Conservation (phyloP, 2,113 vertebrate species). For the Phaethornis superciliosus region DNA sequence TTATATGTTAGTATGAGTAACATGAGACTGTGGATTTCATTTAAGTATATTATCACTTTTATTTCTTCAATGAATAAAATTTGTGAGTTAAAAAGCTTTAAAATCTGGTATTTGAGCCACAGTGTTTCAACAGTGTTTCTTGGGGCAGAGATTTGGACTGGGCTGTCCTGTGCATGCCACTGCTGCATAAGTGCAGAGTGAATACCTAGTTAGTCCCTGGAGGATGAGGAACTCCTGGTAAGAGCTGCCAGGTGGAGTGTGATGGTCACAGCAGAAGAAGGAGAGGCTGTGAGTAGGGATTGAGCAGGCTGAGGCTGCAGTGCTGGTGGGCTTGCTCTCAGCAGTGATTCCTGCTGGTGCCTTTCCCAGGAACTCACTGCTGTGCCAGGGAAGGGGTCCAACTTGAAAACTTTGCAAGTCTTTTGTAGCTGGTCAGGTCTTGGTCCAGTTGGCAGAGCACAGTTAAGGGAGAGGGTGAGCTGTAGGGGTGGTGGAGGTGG, state of each 20-base stretch:
- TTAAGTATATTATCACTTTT: not conserved
- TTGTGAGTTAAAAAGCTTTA: not conserved
- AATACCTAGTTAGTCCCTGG: not conserved
- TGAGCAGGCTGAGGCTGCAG: not conserved
- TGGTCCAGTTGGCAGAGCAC: not conserved
- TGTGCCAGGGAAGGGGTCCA: not conserved
- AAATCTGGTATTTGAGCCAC: not conserved
- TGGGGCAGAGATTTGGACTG: not conserved
- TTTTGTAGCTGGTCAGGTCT: not conserved
- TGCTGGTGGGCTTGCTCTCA: not conserved
- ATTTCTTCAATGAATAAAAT: not conserved
- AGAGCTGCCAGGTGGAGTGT: not conserved
- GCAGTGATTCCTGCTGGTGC: not conserved
- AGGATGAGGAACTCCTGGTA: not conserved
- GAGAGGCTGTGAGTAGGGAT: not conserved
- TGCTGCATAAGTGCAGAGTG: not conserved
- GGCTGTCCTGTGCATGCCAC: not conserved
- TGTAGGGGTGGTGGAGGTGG: not conserved
- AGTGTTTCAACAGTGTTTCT: not conserved
- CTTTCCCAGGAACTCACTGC: not conserved
- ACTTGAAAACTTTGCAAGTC: not conserved
- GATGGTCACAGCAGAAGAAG: fast-evolving
- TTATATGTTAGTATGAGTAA: not conserved
- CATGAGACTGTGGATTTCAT: not conserved
- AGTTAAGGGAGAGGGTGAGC: not conserved